Evolutionary conservation across 2,113 vertebrate species (phyloP).

Genomic region (Myotis davidii): DNA sequence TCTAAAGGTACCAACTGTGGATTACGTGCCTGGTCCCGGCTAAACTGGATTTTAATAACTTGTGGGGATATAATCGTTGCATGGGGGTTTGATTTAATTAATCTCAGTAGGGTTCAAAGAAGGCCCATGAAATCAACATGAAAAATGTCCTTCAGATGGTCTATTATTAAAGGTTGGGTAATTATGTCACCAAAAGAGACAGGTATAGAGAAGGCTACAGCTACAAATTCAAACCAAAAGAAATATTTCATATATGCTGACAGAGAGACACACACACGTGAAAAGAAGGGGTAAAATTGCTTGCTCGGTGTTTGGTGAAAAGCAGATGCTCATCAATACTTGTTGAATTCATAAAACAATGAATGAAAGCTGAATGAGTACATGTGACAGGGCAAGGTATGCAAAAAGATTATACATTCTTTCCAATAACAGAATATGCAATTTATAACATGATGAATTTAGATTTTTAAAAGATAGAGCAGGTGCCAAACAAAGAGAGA

Average conservation of each 20-base stretch:
- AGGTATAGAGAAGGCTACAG: background rate
- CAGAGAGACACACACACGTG: background rate
- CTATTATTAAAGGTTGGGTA: slow-evolving; percentile 56
- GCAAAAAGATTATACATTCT: background rate
- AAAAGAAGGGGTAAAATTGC: background rate
- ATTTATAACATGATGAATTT: background rate
- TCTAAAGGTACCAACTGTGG: background rate
- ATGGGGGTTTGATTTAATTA: slow-evolving; percentile 70
- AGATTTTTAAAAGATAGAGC: background rate
- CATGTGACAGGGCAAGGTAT: background rate
- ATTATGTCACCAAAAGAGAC: slow-evolving; percentile 8
- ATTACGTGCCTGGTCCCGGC: background rate
- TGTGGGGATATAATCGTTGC: slow-evolving; percentile 45
- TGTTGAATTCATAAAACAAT: background rate
- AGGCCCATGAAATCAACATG: background rate
- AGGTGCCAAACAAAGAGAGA: background rate
- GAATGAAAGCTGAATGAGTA: background rate
- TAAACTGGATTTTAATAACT: slow-evolving; percentile 57
- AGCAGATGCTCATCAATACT: background rate
- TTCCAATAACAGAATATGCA: background rate
- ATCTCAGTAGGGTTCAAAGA: slow-evolving; percentile 70
- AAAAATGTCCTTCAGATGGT: slow-evolving; percentile 60
- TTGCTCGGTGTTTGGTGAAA: background rate
- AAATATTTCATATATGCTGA: background rate
- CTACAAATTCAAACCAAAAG: background rate